Evolutionary conservation across 1,140 invertebrate species (phyloP).

Genomic region (Drosophila lini): DNA sequence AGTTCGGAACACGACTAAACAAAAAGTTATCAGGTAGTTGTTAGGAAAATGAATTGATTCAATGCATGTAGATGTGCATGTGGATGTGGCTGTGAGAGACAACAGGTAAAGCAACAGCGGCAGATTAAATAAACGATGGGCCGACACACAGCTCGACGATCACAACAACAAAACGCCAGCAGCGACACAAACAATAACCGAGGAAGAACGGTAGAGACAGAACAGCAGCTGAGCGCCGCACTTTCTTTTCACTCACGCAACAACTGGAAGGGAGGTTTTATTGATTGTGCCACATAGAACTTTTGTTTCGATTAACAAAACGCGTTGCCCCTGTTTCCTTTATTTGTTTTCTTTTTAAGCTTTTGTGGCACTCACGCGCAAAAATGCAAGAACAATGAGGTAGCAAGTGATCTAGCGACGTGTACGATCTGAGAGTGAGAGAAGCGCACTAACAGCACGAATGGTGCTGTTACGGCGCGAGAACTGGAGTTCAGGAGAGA

Average conservation of each 20-base stretch:
- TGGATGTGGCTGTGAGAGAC: slow-evolving; percentile 1
- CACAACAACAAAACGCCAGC: slow-evolving; percentile 39
- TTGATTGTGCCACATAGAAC: slow-evolving; percentile 24
- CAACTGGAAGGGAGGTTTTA: slow-evolving; percentile 32
- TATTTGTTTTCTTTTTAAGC: slow-evolving; percentile 22
- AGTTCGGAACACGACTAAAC: slow-evolving; percentile 61
- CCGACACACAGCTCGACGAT: slow-evolving; percentile 53
- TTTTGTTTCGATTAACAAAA: slow-evolving; percentile 14
- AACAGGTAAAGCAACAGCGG: slow-evolving; percentile 51
- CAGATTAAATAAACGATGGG: slow-evolving; percentile 40
- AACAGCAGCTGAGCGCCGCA: slow-evolving; percentile 8
- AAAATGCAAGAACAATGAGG: slow-evolving; percentile 31
- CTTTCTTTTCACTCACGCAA: slow-evolving; percentile 66
- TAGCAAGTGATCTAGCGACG: slow-evolving; percentile 42
- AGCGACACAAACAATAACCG: slow-evolving; percentile 43
- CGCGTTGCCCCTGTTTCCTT: slow-evolving; percentile 13
- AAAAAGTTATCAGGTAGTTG: slow-evolving; percentile 48
- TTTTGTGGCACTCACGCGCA: slow-evolving; percentile 26
- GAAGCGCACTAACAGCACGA: slow-evolving; percentile 27
- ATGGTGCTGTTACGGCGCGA: slow-evolving; percentile 30
- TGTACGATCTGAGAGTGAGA: slow-evolving; percentile 55
- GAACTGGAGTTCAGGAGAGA: not conserved
- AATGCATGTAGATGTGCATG: slow-evolving; percentile 14
- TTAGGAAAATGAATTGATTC: slow-evolving; percentile 57
- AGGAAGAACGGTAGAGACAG: slow-evolving; percentile 11